Percentiles rank a stretch among this genome's conserved stretches.
Conservation (phyloP, 2,888 invertebrate species). For the Exocentrus adspersus region DNA sequence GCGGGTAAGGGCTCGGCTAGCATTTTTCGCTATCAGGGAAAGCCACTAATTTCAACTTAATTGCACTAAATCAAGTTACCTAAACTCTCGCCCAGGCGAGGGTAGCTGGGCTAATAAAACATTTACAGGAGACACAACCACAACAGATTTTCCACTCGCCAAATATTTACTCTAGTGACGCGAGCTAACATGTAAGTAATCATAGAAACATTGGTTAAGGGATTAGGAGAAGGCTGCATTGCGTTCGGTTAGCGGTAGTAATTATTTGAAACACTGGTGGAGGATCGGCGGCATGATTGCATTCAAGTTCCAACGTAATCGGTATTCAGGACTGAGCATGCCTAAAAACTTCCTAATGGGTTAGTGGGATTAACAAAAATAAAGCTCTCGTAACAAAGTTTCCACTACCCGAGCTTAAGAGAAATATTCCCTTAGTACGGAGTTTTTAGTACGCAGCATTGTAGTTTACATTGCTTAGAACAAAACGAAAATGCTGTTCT, state of each 20-base stretch:
- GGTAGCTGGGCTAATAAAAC: slow-evolving; percentile 7
- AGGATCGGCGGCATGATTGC: neutral
- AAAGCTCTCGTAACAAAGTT: neutral
- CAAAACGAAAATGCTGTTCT: too few species aligned
- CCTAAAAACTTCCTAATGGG: neutral
- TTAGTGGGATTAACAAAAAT: neutral
- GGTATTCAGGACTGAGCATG: neutral
- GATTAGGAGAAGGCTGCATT: neutral
- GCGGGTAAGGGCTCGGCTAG: neutral
- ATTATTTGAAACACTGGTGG: slow-evolving; percentile 3
- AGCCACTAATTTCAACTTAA: slow-evolving; percentile 8
- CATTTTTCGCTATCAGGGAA: neutral
- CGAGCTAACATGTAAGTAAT: slow-evolving; percentile 8
- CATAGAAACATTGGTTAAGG: slow-evolving; percentile 11
- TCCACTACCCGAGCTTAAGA: neutral
- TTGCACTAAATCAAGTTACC: slow-evolving; percentile 16
- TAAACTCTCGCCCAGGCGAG: slow-evolving; percentile 1
- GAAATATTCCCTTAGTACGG: neutral
- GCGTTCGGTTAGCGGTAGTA: neutral
- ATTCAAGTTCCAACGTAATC: neutral
- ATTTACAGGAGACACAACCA: slow-evolving; percentile 5
- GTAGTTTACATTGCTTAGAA: too few species aligned
- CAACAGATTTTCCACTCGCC: slow-evolving; percentile 5
- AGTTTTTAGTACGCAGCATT: neutral
- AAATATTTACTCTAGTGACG: neutral